A percentile compares a stretch with the other conserved stretches of the same genome.
These are phyloP conservation scores for Phoeniculus purpureus DNA, from an alignment of 2,797 vertebrate genomes.

Conservation along the genomic window DNA sequence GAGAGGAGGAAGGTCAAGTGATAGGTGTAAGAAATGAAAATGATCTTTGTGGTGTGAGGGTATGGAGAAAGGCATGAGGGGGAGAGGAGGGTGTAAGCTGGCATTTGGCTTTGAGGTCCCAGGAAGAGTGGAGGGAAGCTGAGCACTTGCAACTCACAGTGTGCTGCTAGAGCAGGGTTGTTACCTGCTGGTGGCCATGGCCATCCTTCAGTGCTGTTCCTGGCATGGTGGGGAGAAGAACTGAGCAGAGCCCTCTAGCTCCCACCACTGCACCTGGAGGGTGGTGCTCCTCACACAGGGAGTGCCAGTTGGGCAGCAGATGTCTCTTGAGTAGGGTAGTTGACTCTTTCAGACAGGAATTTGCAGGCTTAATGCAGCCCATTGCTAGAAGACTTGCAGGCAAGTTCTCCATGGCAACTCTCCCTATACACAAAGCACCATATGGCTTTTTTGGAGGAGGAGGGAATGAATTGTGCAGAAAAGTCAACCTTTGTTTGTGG, in stretches of 20 bases:
- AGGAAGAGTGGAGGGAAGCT: neutral
- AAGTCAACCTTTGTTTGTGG: constrained; percentile 22
- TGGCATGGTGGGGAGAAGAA: rapidly evolving
- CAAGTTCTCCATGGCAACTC: constrained; percentile 68
- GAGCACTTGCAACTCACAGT: neutral
- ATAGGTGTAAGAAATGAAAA: neutral
- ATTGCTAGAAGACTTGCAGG: constrained; percentile 13
- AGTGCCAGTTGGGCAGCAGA: neutral
- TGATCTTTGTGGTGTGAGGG: neutral
- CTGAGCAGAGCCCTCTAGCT: rapidly evolving
- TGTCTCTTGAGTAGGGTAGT: neutral
- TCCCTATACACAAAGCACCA: constrained; percentile 51
- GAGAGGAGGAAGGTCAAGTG: neutral
- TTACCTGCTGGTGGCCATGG: neutral
- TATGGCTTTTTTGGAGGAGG: constrained; percentile 46
- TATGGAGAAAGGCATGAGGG: neutral
- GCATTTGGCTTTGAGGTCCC: neutral
- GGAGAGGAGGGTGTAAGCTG: neutral
- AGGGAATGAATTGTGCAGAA: neutral
- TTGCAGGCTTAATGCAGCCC: neutral
- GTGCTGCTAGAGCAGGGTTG: neutral
- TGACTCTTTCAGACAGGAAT: constrained; percentile 30
- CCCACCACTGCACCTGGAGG: neutral
- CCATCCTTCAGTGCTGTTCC: neutral
- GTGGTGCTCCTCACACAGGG: neutral